Conservation (phyloP, 2,797 vertebrate genomes). For the Pangasius krempfi region DNA sequence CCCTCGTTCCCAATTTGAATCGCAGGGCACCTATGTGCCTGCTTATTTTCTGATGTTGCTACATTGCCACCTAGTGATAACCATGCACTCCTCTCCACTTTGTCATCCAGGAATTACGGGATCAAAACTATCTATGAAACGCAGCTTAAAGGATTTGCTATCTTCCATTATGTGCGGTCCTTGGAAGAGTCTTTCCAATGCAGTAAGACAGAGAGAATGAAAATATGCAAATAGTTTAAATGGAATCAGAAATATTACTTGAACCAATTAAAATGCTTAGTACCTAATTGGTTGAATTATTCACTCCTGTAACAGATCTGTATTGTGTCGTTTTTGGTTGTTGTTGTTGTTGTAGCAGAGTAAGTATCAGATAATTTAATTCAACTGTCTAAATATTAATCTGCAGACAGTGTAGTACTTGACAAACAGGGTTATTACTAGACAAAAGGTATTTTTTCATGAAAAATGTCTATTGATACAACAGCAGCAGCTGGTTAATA, state of each 20-base stretch:
- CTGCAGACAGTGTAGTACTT: conserved; percentile 45
- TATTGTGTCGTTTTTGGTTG: not conserved
- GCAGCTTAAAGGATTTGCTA: conserved; percentile 50
- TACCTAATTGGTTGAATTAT: not conserved
- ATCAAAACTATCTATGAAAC: conserved; percentile 59
- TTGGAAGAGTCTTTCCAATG: conserved; percentile 24
- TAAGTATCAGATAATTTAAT: conserved; percentile 15
- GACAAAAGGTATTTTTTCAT: conserved; percentile 55
- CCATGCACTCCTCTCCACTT: conserved; percentile 29
- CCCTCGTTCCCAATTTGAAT: conserved; percentile 23
- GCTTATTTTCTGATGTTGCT: conserved; percentile 70
- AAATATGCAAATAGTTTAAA: conserved; percentile 29
- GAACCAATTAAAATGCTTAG: conserved; percentile 36
- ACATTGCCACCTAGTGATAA: conserved; percentile 82
- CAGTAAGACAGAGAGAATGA: conserved; percentile 20
- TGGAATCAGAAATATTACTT: conserved; percentile 25
- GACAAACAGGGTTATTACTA: conserved; percentile 52
- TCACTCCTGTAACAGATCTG: not conserved
- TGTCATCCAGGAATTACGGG: conserved; percentile 49
- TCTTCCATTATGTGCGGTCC: conserved; percentile 39
- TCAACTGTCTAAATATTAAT: conserved; percentile 46
- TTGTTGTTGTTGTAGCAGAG: conserved; percentile 37
- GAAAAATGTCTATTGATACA: conserved; percentile 58
- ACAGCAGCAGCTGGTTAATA: conserved; percentile 56
- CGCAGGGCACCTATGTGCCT: conserved; percentile 9